These are phyloP conservation scores for Dioctria rufipes DNA, from an alignment of 2,888 invertebrate species.

Conservation along the genomic window DNA sequence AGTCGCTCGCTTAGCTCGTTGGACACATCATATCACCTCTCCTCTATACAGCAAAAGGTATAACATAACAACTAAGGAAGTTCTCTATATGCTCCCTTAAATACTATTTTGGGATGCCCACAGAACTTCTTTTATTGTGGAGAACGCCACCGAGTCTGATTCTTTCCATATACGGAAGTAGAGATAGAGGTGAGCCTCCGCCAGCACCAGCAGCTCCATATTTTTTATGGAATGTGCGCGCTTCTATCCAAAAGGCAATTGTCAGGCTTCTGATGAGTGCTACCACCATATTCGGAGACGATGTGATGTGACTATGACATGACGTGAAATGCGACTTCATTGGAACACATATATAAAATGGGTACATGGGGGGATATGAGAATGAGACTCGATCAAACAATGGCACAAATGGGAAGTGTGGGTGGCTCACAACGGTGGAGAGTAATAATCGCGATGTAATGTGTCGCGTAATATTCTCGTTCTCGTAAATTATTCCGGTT, in stretches of 20 bases:
- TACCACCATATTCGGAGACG: slow-evolving; percentile 24
- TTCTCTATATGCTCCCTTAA: slow-evolving; percentile 27
- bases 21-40: neutral
- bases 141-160: slow-evolving; percentile 2
- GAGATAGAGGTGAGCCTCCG: neutral
- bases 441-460: slow-evolving; percentile 17
- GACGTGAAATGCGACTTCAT: slow-evolving; percentile 2
- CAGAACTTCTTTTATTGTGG: neutral
- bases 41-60: neutral
- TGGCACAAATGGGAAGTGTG: neutral
- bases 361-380: neutral
- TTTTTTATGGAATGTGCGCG: slow-evolving; percentile 37
- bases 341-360: neutral
- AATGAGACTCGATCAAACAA: slow-evolving; percentile 18
- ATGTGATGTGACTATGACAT: slow-evolving; percentile 6
- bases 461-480: slow-evolving; percentile 29
- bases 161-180: slow-evolving; percentile 20
- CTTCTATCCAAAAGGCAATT: slow-evolving; percentile 15
- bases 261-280: slow-evolving; percentile 26
- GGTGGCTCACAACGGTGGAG: slow-evolving; percentile 1
- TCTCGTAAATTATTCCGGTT: slow-evolving; percentile 38
- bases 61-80: slow-evolving; percentile 26
- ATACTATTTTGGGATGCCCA: slow-evolving; percentile 37
- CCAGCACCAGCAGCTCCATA: neutral
- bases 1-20: no score